phyloP scores from a whole-genome alignment of 2,888 invertebrate genomes.

The Drosophila paucipuncta region DNA sequence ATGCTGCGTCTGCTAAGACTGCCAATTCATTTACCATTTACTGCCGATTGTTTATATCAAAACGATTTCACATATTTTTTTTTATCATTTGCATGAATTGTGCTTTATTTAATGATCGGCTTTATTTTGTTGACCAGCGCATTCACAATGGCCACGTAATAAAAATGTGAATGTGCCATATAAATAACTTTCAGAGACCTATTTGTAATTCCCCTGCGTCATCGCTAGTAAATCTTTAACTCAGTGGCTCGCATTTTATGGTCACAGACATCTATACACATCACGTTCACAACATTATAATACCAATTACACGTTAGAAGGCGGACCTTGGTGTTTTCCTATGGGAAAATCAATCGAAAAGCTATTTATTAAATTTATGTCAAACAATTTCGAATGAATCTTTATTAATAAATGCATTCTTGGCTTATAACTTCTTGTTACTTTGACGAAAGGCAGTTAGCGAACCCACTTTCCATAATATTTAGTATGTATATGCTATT shows the following conservation, averaged over 20 bases:
- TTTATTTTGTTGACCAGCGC: constrained; percentile 28
- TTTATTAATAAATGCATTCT: background rate
- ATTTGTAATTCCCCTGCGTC: constrained; percentile 39
- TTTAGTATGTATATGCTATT: background rate
- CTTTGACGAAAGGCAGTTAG: background rate
- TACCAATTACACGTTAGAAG: constrained; percentile 31
- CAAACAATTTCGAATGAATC: background rate
- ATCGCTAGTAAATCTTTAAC: constrained; percentile 38
- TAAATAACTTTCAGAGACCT: constrained; percentile 36
- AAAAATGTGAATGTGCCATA: constrained; percentile 39
- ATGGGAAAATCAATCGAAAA: background rate
- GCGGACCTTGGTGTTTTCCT: constrained; percentile 4
- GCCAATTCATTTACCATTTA: constrained; percentile 31
- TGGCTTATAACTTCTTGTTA: too few species aligned
- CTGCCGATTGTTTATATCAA: constrained; percentile 14
- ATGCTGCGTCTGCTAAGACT: constrained; percentile 30
- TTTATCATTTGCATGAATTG: constrained; percentile 50
- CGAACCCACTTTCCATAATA: background rate
- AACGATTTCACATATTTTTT: constrained; percentile 2
- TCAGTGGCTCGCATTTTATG: constrained; percentile 38
- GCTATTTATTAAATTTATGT: background rate
- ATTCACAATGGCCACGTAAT: constrained; percentile 25
- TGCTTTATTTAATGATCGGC: constrained; percentile 46
- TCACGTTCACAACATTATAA: constrained; percentile 45
- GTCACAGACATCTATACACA: constrained; percentile 6